Conservation (phyloP, 92 coral and sea anemone species). For the Zoanthus sansibaricus region DNA sequence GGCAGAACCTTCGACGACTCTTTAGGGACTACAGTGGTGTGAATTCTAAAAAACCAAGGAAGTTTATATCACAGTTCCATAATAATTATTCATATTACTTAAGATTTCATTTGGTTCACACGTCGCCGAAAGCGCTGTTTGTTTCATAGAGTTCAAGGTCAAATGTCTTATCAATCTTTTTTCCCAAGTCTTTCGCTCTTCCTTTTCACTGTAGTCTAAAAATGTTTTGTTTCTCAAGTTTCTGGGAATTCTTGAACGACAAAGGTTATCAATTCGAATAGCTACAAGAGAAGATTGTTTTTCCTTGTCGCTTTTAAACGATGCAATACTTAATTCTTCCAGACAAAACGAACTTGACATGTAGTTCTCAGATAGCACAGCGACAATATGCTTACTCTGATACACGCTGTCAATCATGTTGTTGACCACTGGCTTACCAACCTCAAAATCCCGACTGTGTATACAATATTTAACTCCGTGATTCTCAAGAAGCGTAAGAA, state of each 20-base stretch:
- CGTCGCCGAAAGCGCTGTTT: not conserved
- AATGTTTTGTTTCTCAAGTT: constrained; percentile 23
- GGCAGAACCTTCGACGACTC: too few species aligned
- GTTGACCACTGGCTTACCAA: constrained; percentile 58
- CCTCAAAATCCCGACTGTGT: constrained; percentile 67
- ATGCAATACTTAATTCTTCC: constrained; percentile 34
- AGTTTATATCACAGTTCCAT: too few species aligned
- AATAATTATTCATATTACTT: not conserved
- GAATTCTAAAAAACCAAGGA: too few species aligned
- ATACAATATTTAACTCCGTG: constrained; percentile 54
- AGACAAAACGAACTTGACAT: constrained; percentile 37
- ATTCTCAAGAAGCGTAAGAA: constrained; percentile 51
- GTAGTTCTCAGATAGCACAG: constrained; percentile 28
- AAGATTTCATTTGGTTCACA: not conserved
- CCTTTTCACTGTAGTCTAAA: constrained; percentile 21
- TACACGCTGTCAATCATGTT: constrained; percentile 70
- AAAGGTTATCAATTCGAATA: constrained; percentile 27
- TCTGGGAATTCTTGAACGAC: constrained; percentile 7
- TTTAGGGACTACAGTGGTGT: too few species aligned
- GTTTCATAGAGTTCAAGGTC: constrained; percentile 2
- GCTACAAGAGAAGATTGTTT: constrained; percentile 13
- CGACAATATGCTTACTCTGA: constrained; percentile 13
- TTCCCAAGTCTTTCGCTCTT: constrained; percentile 22
- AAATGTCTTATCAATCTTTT: not conserved
- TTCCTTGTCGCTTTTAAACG: not conserved